Evolutionary conservation across 2,888 invertebrate species (phyloP).

Genomic region (Trachelus stipa): DNA sequence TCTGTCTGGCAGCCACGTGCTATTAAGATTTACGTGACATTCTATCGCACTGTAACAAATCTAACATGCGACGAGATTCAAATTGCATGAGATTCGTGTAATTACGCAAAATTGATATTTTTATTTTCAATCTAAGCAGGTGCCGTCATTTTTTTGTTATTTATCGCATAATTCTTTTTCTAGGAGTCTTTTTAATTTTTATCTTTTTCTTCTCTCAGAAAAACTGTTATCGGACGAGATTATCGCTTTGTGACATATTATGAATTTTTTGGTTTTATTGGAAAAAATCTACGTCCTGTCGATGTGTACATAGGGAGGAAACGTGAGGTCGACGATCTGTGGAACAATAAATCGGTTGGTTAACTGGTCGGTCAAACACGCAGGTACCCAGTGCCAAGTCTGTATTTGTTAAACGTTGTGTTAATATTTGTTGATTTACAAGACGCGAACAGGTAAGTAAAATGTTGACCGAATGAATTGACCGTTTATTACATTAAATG

Average conservation of each 20-base stretch:
- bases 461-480: conserved; percentile 43
- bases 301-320: neutral
- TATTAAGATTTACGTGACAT: neutral
- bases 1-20: neutral
- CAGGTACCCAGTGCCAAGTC: conserved; percentile 15
- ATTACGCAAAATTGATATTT: neutral
- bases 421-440: conserved; percentile 55
- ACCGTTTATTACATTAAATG: conserved; percentile 20
- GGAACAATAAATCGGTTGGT: neutral
- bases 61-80: neutral
- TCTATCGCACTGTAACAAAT: too few relatives aligned
- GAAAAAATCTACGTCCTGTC: neutral
- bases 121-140: neutral
- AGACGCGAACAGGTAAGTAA: conserved; percentile 54
- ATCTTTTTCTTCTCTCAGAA: neutral
- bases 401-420: conserved; percentile 42
- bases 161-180: neutral
- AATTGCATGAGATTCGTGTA: neutral
- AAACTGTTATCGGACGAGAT: neutral
- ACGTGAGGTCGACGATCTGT: neutral
- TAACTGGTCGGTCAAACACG: neutral
- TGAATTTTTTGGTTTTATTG: neutral
- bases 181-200: too few relatives aligned
- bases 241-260: neutral
- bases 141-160: neutral